These are phyloP conservation scores for Alcedo atthis DNA, from an alignment of 2,797 vertebrate species.

Conservation along the genomic window DNA sequence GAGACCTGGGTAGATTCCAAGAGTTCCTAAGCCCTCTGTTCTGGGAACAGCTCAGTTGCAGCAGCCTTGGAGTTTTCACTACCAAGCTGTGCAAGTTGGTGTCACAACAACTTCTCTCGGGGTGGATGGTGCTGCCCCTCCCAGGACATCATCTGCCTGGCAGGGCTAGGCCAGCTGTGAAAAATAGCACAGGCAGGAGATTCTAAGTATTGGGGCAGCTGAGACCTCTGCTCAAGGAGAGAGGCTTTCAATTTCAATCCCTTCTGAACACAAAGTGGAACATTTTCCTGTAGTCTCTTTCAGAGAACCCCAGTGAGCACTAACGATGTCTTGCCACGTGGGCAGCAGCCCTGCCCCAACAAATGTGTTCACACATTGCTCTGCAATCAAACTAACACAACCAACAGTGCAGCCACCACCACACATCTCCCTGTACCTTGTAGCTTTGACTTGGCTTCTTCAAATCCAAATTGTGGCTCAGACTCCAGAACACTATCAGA, in stretches of 20 bases:
- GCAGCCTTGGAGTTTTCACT: neutral
- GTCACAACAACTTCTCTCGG: accelerated
- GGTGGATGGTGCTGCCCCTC: neutral
- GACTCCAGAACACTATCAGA: constrained; percentile 89
- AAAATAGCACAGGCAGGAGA: neutral
- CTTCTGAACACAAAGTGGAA: neutral
- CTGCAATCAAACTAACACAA: neutral
- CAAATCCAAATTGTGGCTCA: constrained; percentile 94
- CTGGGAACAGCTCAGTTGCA: neutral
- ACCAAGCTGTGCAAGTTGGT: accelerated
- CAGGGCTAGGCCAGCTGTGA: neutral
- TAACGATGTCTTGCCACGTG: accelerated
- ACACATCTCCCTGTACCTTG: constrained; percentile 83
- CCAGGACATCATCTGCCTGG: neutral
- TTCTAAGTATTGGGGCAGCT: neutral
- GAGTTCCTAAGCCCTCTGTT: neutral
- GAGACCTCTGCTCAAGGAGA: neutral
- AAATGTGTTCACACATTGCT: neutral
- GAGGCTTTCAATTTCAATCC: neutral
- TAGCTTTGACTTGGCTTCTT: constrained; percentile 92
- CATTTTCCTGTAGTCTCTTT: neutral
- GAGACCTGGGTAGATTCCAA: neutral
- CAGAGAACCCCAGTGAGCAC: no score
- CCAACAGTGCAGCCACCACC: neutral
- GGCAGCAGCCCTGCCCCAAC: neutral